These are phyloP conservation scores for Brenthis hecate DNA, from an alignment of 2,888 invertebrate genomes.

Conservation along the genomic window DNA sequence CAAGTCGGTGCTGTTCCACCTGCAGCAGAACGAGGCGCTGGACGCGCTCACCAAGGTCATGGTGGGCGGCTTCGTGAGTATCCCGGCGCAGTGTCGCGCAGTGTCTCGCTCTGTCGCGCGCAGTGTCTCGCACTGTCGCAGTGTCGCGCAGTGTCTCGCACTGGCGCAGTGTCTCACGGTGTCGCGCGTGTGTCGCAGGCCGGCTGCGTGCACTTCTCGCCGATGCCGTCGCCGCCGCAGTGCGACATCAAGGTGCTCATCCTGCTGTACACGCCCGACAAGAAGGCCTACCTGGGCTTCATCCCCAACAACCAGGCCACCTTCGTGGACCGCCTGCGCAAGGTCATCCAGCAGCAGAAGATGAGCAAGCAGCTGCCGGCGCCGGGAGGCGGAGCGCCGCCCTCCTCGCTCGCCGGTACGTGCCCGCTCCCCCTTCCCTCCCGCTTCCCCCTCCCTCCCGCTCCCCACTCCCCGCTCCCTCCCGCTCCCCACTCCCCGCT, in stretches of 20 bases:
- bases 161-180: not conserved
- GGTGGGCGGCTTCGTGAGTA: conserved; percentile 94
- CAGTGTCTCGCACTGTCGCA: not conserved
- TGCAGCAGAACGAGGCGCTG: conserved; percentile 92
- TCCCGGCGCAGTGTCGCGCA: not conserved
- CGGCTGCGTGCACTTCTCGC: conserved; percentile 95
- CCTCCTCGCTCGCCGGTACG: not conserved
- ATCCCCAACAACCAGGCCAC: conserved; percentile 95
- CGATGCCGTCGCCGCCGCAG: conserved; percentile 81
- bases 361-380: conserved; percentile 74
- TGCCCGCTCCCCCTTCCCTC: no score
- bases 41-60: conserved; percentile 95
- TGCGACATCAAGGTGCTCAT: conserved; percentile 95
- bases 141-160: not conserved
- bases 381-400: conserved; percentile 48
- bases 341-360: conserved; percentile 82
- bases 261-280: conserved; percentile 91
- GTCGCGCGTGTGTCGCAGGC: conserved; percentile 81
- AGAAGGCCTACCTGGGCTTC: conserved; percentile 92
- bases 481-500: no score
- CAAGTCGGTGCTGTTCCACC: conserved; percentile 94
- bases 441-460: no score
- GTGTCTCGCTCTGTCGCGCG: not conserved
- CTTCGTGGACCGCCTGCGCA: conserved; percentile 89
- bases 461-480: no score